Evolutionary conservation across 2,888 invertebrate genomes (phyloP), one percentile per base, ranked within the genome.

Genomic region (Nowickia ferox): DNA sequence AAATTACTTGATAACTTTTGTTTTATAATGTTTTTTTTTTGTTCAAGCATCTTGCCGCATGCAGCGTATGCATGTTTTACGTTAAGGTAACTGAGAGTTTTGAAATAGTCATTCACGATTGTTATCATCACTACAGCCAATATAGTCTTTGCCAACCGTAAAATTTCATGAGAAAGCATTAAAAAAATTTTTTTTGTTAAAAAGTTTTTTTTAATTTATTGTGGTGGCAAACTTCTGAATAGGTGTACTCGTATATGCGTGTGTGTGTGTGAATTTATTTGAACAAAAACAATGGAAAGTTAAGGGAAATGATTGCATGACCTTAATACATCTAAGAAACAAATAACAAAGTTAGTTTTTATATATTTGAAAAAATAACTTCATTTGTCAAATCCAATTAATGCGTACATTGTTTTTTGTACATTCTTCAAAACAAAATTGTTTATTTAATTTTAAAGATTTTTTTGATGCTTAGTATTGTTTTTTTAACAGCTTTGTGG

Each of bases 1-100:
- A 86, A 86, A 86, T 86, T 86, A 83, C 83, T 80, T 72, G 19
- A 76, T 40, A 79, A 79, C 44, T 71, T 74, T 82, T 75, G 42
- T 19, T 80, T 48, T 61, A 17, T 17, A 30, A 30, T 51, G 1
- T 78, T 84, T 84, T n/a, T 53, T n/a, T 78, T 48, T 57, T 19
- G 5, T 19, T 17, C 1, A 42, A 40, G 22, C 30, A 57, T 66
- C 13, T 57, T n/a, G n/a, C 22, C 30, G 46, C 57, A 22, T 48
- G 19, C 38, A 57, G 40, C 30, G 5, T 46, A 46, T 44, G n/a
- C 6, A 15, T 30, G 46, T 30, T 55, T 5, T 9, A 57, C 46
- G 42, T 61, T 46, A 75, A 75, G 68, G 61, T 75, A 75, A 75
- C 44, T 51, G n/a, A 30, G 22, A 65, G 48, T 40, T 57, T 72